Evolutionary conservation across 2,113 vertebrate species (phyloP).

Genomic region (Chunga burmeisteri): DNA sequence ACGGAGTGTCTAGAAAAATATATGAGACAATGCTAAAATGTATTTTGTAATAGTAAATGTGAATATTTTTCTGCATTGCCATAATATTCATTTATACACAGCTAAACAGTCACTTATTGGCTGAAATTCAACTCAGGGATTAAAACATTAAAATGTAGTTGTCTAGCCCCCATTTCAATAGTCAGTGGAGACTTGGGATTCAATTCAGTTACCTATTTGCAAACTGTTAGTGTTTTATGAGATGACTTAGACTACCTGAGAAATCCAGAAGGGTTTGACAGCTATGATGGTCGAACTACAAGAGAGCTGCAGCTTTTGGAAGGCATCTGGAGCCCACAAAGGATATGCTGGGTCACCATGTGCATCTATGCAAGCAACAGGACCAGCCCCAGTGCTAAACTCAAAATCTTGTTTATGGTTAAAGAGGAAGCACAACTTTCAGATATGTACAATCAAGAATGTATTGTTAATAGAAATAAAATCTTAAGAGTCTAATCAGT

Average conservation of each 20-base stretch:
- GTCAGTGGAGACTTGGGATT: neutral
- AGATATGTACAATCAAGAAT: neutral
- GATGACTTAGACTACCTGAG: neutral
- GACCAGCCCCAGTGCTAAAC: neutral
- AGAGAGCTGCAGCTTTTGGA: neutral
- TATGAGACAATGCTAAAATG: neutral
- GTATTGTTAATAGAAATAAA: neutral
- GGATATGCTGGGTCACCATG: fast-evolving
- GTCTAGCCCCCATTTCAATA: neutral
- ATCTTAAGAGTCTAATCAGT: neutral
- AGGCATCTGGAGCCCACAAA: neutral
- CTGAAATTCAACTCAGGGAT: neutral
- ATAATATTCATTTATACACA: neutral
- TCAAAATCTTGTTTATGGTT: neutral
- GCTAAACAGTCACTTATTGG: neutral
- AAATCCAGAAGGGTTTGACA: neutral
- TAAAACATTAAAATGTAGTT: neutral
- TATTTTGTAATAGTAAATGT: neutral
- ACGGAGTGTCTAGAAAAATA: neutral
- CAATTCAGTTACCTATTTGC: neutral
- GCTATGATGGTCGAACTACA: neutral
- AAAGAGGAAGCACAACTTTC: neutral
- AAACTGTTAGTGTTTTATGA: neutral
- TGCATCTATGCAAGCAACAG: neutral
- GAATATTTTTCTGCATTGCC: neutral